Evolutionary conservation across 2,888 invertebrate genomes (phyloP), one percentile per base, ranked within the genome.

Genomic region (Drosophila mercatorum): DNA sequence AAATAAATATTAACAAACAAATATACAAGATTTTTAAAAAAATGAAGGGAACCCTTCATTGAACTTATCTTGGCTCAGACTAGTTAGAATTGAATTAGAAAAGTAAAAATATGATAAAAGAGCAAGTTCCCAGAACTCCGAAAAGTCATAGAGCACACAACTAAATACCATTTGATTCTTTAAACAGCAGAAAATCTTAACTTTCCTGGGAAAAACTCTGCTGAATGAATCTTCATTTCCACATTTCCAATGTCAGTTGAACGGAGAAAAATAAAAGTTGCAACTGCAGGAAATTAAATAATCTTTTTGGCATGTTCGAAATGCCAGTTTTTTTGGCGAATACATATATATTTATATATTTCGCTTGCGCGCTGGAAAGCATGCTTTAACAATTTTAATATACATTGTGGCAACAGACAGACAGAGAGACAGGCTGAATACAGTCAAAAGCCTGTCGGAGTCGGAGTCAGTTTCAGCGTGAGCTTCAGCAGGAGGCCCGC

Each of bases 321-420:
- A 49, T 63, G 49, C 63, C 43, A 8, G 36, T 31, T n/a, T 38
- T 17, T 8, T 38, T 26, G 22, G n/a, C 2, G 4, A 26, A 34
- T 44, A 22, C 34, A 12, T 22, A 26, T 47, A 34, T 17, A 26
- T 36, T 11, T 6, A 12, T 6, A 12, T 44, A 22, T 44, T 22
- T 44, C 22, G 11, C 5, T 11, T n/a, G n/a, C 12, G 28, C 28
- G 40, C 49, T 44, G 22, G 10, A 44, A 52, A 60, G 44, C 22
- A 43, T 28, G 46, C 57, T 68, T 65, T 59, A 61, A 61, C 12
- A 41, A 65, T 65, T 62, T 62, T 38, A 31, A 44, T 57, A 53
- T 40, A 34, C 34, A 49, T 38, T 53, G 22, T 31, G 36, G 43
- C 28, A 49, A 59, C 41, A 53, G 5, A 40, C 10, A 14, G 0